These are phyloP conservation scores for Tinea pellionella DNA, from an alignment of 2,888 invertebrate genomes.

Conservation along the genomic window DNA sequence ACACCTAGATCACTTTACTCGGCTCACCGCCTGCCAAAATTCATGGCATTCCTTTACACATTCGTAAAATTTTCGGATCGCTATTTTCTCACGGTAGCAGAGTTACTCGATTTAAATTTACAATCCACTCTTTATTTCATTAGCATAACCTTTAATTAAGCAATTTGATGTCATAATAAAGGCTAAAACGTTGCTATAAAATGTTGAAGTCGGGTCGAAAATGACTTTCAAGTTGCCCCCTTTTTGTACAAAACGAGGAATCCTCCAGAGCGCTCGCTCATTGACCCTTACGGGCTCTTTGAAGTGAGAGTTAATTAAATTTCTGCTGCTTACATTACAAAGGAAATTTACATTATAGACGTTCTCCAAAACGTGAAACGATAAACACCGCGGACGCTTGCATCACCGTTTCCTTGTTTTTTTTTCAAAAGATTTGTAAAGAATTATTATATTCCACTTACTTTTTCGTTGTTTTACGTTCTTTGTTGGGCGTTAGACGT, in stretches of 20 bases:
- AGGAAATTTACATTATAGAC: constrained; percentile 43
- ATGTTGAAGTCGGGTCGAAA: constrained; percentile 35
- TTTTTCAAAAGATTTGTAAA: background rate
- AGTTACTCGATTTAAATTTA: constrained; percentile 7
- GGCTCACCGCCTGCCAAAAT: too few species aligned
- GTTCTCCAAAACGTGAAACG: constrained; percentile 28
- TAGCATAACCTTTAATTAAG: constrained; percentile 41
- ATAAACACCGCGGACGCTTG: constrained; percentile 19
- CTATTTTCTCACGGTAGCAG: background rate
- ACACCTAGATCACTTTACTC: too few species aligned
- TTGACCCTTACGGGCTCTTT: constrained; percentile 48
- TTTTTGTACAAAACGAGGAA: constrained; percentile 45
- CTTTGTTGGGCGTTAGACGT: too few species aligned
- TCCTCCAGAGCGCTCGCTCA: constrained; percentile 36
- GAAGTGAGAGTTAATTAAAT: constrained; percentile 59
- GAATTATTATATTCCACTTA: too few species aligned
- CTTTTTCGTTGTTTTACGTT: too few species aligned
- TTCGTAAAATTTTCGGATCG: background rate
- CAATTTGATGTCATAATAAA: constrained; percentile 42
- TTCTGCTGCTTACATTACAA: constrained; percentile 52
- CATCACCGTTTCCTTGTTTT: background rate
- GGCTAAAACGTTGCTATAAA: constrained; percentile 37
- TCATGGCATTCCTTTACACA: too few species aligned
- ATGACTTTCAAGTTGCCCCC: constrained; percentile 40
- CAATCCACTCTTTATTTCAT: constrained; percentile 18